phyloP scores from a whole-genome alignment of 2,797 vertebrate species.

The Serranus cabrilla region DNA sequence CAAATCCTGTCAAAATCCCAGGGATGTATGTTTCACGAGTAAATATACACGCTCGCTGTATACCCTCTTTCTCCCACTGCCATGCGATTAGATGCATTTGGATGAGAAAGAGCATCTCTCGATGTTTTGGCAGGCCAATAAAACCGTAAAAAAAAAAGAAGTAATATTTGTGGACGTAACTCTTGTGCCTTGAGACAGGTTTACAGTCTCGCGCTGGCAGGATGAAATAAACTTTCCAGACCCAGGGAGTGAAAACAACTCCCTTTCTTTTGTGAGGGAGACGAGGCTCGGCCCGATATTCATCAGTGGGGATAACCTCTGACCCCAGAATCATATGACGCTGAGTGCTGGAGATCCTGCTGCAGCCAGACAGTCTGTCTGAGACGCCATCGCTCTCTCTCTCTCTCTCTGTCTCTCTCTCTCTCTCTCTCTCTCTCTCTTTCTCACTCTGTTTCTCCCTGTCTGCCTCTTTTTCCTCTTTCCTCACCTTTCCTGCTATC shows the following conservation, averaged over 20 bases:
- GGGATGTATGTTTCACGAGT: constrained; percentile 67
- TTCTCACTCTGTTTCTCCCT: constrained; percentile 7
- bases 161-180: constrained; percentile 83
- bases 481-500: constrained; percentile 43
- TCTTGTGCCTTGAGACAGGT: constrained; percentile 83
- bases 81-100: constrained; percentile 54
- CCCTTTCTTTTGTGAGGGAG: constrained; percentile 80
- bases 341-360: constrained; percentile 86
- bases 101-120: constrained; percentile 61
- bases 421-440: not conserved
- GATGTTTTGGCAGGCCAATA: constrained; percentile 76
- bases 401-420: constrained; percentile 27
- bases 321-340: constrained; percentile 88
- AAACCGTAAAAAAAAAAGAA: constrained; percentile 57
- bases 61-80: constrained; percentile 28
- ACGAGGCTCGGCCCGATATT: constrained; percentile 84
- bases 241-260: constrained; percentile 85
- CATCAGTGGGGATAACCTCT: constrained; percentile 89
- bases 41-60: constrained; percentile 40
- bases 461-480: constrained; percentile 52
- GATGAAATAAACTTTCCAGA: constrained; percentile 87
- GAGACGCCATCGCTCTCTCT: constrained; percentile 80
- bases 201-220: constrained; percentile 86
- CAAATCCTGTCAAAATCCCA: constrained; percentile 72
- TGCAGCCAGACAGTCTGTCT: constrained; percentile 91